Evolutionary conservation across 2,888 invertebrate genomes (phyloP).

Genomic region (Polymixis lichenea): DNA sequence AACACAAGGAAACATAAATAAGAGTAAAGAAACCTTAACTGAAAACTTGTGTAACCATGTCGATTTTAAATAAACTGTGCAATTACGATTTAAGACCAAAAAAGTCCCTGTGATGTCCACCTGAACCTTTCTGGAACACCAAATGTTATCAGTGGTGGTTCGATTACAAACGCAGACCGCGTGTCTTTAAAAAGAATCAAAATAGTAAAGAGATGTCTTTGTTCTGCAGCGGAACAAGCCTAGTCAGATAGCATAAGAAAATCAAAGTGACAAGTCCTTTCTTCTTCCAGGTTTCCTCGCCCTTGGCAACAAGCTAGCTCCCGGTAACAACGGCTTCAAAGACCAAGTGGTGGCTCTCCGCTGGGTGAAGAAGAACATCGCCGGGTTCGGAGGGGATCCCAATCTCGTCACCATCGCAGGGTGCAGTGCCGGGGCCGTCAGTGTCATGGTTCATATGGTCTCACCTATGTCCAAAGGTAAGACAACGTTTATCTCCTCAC

Average conservation of each 20-base stretch:
- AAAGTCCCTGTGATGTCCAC: neutral
- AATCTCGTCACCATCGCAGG: constrained; percentile 91
- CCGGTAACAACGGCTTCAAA: constrained; percentile 93
- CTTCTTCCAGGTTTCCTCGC: constrained; percentile 88
- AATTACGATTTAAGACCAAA: neutral
- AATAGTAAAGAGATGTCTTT: neutral
- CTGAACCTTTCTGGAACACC: neutral
- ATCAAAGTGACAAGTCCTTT: neutral
- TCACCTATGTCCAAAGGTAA: constrained; percentile 62
- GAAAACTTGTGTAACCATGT: neutral
- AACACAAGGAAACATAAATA: neutral
- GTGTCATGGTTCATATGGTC: constrained; percentile 60
- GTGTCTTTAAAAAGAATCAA: neutral
- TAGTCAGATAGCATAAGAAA: neutral
- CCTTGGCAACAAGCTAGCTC: constrained; percentile 90
- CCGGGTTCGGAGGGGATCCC: constrained; percentile 92
- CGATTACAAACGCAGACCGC: neutral
- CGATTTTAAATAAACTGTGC: neutral
- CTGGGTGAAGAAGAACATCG: constrained; percentile 92
- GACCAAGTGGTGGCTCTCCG: constrained; percentile 91
- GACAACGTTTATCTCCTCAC: no score
- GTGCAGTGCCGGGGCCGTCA: constrained; percentile 86
- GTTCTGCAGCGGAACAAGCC: neutral
- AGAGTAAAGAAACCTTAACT: neutral
- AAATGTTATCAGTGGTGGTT: neutral